phyloP scores from a whole-genome alignment of 37 sponge, comb jelly and placozoan genomes.

The Spongia lamella region DNA sequence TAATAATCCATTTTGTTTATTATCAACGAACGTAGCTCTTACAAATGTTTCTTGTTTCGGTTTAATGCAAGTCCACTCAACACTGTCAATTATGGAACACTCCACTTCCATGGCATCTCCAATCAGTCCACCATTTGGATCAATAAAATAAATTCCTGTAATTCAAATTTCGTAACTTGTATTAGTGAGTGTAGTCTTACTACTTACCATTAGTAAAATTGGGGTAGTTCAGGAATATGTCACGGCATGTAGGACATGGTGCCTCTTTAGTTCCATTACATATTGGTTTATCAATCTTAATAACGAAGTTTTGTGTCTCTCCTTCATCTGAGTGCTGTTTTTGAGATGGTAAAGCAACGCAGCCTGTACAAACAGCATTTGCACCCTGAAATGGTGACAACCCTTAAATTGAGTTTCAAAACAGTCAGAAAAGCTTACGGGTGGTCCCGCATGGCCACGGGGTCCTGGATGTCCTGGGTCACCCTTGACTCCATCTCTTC shows the following conservation, averaged over 20 bases:
- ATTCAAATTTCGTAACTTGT: no score
- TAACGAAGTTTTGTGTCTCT: neutral
- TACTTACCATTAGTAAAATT: no score
- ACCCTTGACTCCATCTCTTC: slow-evolving; percentile 38
- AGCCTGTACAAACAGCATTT: slow-evolving; percentile 50
- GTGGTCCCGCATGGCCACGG: slow-evolving; percentile 7
- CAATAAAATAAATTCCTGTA: slow-evolving; percentile 34
- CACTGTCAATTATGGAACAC: slow-evolving; percentile 33
- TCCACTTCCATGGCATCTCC: slow-evolving; percentile 49
- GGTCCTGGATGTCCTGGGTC: slow-evolving; percentile 30
- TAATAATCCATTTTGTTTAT: no score
- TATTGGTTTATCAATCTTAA: neutral
- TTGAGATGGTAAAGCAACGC: slow-evolving; percentile 3
- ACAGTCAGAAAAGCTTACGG: no score
- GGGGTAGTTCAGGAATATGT: slow-evolving; percentile 25
- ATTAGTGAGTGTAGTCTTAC: no score
- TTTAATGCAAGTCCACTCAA: slow-evolving; percentile 48
- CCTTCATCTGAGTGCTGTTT: slow-evolving; percentile 10
- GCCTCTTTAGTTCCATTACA: slow-evolving; percentile 34
- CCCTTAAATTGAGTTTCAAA: no score
- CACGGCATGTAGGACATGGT: slow-evolving; percentile 49
- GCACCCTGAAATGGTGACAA: slow-evolving; percentile 37
- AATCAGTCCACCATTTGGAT: slow-evolving; percentile 60
- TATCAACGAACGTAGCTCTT: no score
- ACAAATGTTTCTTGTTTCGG: slow-evolving; percentile 25